Evolutionary conservation across 64 coral and sea anemone species (phyloP), one percentile per base, ranked within the genome.

Genomic region (Acropora yongei): DNA sequence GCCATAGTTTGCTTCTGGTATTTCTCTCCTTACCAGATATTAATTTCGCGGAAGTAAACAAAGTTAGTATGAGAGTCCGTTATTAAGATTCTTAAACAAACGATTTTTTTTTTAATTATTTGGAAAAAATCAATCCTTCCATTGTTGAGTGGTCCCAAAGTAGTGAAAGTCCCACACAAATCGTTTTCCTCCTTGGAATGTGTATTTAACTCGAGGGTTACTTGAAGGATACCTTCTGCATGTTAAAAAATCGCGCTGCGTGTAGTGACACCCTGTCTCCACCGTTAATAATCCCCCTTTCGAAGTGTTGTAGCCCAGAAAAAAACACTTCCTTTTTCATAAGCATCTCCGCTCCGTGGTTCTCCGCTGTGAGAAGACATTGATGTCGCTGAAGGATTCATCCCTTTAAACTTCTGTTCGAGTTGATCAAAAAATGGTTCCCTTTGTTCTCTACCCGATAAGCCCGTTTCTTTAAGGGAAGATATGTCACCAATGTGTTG

Each of bases 401-500:
- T n/a, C n/a, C n/a, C n/a, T n/a, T n/a, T n/a, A n/a, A n/a, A n/a
- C n/a, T n/a, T n/a, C n/a, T n/a, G n/a, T n/a, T n/a, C n/a, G n/a
- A n/a, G n/a, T n/a, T n/a, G n/a, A n/a, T n/a, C n/a, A n/a, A n/a
- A n/a, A n/a, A n/a, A n/a, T n/a, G n/a, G n/a, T n/a, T n/a, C n/a
- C n/a, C n/a, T n/a, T n/a, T n/a, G n/a, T n/a, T n/a, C n/a, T n/a
- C n/a, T n/a, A n/a, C n/a, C n/a, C n/a, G n/a, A n/a, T n/a, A n/a
- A n/a, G n/a, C n/a, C n/a, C n/a, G n/a, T 50, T 73, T 71, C 93
- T 63, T 49, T 43, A 0, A 95, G 65, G 1, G 93, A 91, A 0
- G 93, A 95, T 20, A 19, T 47, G 1, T 12, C 39, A 10, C 93
- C 93, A 69, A 87, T 50, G 42, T 95, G 93, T 41, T 71, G 19